These are phyloP conservation scores for Hystrix brachyura DNA, from an alignment of 2,113 vertebrate species.

Conservation along the genomic window DNA sequence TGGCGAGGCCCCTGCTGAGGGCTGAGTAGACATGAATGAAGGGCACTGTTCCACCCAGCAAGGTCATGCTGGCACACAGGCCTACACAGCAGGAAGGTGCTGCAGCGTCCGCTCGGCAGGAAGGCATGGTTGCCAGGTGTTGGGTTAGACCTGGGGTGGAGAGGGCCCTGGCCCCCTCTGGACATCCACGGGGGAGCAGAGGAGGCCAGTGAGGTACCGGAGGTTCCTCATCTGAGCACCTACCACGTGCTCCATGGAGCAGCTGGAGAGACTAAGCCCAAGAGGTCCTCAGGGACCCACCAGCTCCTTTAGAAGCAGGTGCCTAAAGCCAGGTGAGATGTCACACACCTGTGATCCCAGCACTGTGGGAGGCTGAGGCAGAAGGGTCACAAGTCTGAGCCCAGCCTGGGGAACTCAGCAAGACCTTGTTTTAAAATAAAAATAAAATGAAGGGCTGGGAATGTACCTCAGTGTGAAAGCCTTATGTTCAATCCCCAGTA, in stretches of 20 bases:
- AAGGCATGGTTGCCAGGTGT: not conserved
- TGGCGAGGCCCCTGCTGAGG: not conserved
- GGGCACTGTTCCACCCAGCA: not conserved
- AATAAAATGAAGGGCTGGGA: not conserved
- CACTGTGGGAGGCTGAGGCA: not conserved
- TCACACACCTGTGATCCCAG: not conserved
- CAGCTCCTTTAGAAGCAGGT: no score
- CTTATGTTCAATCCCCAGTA: not conserved
- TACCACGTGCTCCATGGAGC: not conserved
- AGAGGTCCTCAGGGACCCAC: not conserved
- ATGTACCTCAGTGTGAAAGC: not conserved
- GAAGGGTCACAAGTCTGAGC: not conserved
- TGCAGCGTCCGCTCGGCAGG: not conserved
- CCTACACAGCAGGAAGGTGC: not conserved
- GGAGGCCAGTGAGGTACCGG: rapidly evolving
- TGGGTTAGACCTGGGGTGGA: not conserved
- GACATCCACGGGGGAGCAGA: not conserved
- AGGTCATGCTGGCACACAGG: not conserved
- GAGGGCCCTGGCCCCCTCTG: not conserved
- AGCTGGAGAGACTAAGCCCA: not conserved
- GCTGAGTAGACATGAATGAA: not conserved
- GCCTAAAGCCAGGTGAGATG: not conserved
- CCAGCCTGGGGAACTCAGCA: not conserved
- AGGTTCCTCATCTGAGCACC: not conserved
- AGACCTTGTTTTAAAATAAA: not conserved